Evolutionary conservation across 2,113 vertebrate species (phyloP), one percentile per base, ranked within the genome.

Genomic region (Pangasianodon hypophthalmus): DNA sequence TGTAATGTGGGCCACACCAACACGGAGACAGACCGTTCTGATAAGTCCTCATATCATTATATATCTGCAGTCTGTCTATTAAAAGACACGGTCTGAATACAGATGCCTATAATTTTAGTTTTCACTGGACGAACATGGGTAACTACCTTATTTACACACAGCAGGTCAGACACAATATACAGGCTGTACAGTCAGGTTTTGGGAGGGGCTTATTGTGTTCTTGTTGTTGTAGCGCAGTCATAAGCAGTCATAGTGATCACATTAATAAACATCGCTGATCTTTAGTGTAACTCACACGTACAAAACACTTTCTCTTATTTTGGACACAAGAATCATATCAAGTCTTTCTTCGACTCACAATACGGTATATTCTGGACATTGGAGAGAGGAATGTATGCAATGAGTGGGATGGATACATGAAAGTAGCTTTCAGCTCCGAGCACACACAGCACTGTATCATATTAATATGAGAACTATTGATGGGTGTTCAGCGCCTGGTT

Each of bases 401-500:
- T 85, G 87, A 73, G 60, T 86, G 60, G 50, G 46, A 91, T n/a
- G 81, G 52, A 73, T 87, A 69, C 11, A 75, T 62, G 62, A 73
- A 81, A n/a, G 32, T 41, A 88, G 26, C 67, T 81, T 46, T 84
- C 50, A 29, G 84, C 71, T 90, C 26, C 71, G 71, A 89, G 13
- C 44, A 88, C 56, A 82, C 44, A 82, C 82, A 62, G 14, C 19
- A 54, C 32, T 62, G 50, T 86, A 44, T 84, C 56, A 73, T 86
- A 80, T 67, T 19, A 85, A 86, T 80, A 44, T 85, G 32, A 86
- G 26, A 85, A 84, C 52, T 60, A 67, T 24, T 67, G 69, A 83
- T 41, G 52, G 52, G n/a, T 46, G 67, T 29, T 96, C 87, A 96
- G 90, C 93, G 96, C 32, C 95, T 93, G 94, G 77, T 94, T 89